These are phyloP conservation scores for Catharus minimus DNA, from an alignment of 2,113 vertebrate genomes.

Conservation along the genomic window DNA sequence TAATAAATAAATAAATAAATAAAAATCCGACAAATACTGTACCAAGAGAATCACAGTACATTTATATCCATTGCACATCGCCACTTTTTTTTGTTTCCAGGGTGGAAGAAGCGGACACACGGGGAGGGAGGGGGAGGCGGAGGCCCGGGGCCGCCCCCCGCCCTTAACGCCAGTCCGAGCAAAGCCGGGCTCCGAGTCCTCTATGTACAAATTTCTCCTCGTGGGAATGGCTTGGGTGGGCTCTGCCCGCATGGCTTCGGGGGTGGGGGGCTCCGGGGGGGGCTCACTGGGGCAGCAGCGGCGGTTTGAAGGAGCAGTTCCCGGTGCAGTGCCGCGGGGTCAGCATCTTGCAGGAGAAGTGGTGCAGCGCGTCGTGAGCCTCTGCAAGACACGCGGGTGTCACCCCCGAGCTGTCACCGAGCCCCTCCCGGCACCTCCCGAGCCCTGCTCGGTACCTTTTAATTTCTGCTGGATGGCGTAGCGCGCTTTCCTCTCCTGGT, in stretches of 20 bases:
- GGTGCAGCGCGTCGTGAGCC: slow-evolving; percentile 92
- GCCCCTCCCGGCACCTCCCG: too few species aligned
- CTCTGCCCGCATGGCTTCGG: slow-evolving; percentile 68
- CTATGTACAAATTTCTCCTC: slow-evolving; percentile 63
- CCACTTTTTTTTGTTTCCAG: slow-evolving; percentile 76
- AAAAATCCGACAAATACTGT: slow-evolving; percentile 75
- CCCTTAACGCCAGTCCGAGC: slow-evolving; percentile 1
- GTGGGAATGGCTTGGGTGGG: slow-evolving; percentile 63
- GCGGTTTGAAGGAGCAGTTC: slow-evolving; percentile 94
- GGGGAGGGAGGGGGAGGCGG: not conserved
- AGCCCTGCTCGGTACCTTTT: slow-evolving; percentile 79
- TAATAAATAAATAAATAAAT: slow-evolving; percentile 57
- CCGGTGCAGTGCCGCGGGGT: slow-evolving; percentile 91
- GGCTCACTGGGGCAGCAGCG: slow-evolving; percentile 86
- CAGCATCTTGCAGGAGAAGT: slow-evolving; percentile 97
- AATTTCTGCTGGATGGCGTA: slow-evolving; percentile 95
- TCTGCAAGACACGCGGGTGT: slow-evolving; percentile 74
- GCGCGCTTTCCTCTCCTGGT: slow-evolving; percentile 92
- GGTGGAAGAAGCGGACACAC: slow-evolving; percentile 73
- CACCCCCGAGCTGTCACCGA: not conserved
- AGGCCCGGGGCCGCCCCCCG: not conserved
- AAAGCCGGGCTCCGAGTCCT: slow-evolving; percentile 3
- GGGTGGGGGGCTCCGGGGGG: not conserved
- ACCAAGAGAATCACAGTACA: slow-evolving; percentile 86
- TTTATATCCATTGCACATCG: slow-evolving; percentile 90